Percentiles rank a stretch among this genome's conserved stretches.
phyloP scores from a whole-genome alignment of 2,797 vertebrate species.

The Diplodus sargus region DNA sequence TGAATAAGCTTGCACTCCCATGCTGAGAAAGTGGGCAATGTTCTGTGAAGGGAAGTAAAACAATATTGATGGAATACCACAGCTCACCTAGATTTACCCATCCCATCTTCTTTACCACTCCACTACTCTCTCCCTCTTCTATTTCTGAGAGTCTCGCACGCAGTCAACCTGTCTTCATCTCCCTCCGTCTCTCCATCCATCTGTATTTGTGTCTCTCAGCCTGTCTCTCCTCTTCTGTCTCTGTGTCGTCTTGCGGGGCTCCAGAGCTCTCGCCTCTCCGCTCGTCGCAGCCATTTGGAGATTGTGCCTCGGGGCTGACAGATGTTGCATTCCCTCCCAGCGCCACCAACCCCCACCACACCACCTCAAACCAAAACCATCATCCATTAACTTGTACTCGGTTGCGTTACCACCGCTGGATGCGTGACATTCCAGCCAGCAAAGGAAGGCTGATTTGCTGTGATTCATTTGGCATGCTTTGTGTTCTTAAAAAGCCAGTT shows the following conservation, averaged over 20 bases:
- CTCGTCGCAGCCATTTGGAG: slow-evolving; percentile 76
- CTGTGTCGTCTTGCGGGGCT: slow-evolving; percentile 32
- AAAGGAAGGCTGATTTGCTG: slow-evolving; percentile 63
- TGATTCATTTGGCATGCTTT: slow-evolving; percentile 47
- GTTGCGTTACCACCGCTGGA: slow-evolving; percentile 36
- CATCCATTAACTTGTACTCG: slow-evolving; percentile 51
- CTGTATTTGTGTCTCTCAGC: slow-evolving; percentile 42
- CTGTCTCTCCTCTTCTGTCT: slow-evolving; percentile 35
- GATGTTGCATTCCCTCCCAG: slow-evolving; percentile 74
- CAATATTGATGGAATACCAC: slow-evolving; percentile 49
- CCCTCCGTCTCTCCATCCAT: slow-evolving; percentile 44
- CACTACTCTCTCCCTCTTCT: slow-evolving; percentile 12
- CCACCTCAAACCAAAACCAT: slow-evolving; percentile 39
- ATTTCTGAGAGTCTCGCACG: slow-evolving; percentile 8
- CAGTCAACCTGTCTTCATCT: slow-evolving; percentile 45
- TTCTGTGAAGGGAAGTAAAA: slow-evolving; percentile 34
- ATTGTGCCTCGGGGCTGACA: slow-evolving; percentile 81
- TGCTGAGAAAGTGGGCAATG: slow-evolving; percentile 32
- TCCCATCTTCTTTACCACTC: slow-evolving; percentile 28
- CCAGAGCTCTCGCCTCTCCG: slow-evolving; percentile 32
- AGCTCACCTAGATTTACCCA: slow-evolving; percentile 46
- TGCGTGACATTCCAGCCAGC: slow-evolving; percentile 24
- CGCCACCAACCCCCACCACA: not conserved
- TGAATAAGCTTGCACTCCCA: slow-evolving; percentile 28
- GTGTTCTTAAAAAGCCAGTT: slow-evolving; percentile 39